Evolutionary conservation across 2,888 invertebrate species (phyloP), one percentile per base, ranked within the genome.

Genomic region (Nomada ruficornis): DNA sequence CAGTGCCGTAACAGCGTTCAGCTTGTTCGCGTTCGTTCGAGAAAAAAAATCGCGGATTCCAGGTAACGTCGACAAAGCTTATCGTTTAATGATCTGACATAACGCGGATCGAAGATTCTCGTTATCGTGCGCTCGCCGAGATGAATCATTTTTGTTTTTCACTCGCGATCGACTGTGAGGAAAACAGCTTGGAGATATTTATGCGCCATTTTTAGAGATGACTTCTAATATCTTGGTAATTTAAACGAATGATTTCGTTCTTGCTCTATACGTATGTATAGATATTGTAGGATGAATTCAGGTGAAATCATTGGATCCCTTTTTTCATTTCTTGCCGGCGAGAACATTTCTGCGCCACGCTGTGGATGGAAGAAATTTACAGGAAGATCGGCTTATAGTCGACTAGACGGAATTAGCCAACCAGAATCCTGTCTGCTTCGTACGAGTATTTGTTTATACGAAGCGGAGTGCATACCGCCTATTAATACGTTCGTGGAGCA

Each of bases 1-100:
- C 83, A 84, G 84, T 83, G 84, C 83, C 83, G 84, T 84, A 11
- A 77, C 47, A 54, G 36, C 44, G 11, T 47, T 20, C 65, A 11
- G 67, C 13, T 20, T 13, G 52, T 26, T 57, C 55, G 47, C 2
- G 42, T 52, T 57, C 47, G 70, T 20, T 11, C 2, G 57, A 57
- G 47, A 57, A 63, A 77, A 77, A 79, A 63, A 68, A 57, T 36
- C 44, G 36, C 4, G 11, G 44, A 57, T 54, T 76, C 77, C 52
- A 13, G 29, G 44, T 60, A 64, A 18, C 52, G 18, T 50, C 20
- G 62, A 76, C 67, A 55, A 62, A 47, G 3, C 36, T 44, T 52
- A 60, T 55, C 20, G 64, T 36, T 60, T 62, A 47, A 9, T 20
- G 15, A 59, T 67, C 52, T 62, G 67, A 55, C 36, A 60, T 54